Evolutionary conservation across 2,888 invertebrate species (phyloP).

Genomic region (Anorthoa munda): DNA sequence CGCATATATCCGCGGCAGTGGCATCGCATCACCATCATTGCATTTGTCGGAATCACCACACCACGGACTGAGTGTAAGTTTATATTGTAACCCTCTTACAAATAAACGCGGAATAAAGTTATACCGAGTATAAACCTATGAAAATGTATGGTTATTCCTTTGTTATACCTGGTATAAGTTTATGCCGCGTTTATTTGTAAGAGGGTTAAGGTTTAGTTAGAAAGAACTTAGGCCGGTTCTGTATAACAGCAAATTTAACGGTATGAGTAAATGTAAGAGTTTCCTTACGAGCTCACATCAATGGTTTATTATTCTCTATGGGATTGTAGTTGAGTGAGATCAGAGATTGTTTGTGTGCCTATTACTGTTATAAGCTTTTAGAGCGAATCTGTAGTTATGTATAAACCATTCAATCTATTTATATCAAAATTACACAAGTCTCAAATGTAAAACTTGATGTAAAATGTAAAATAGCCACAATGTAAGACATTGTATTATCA

Average conservation of each 20-base stretch:
- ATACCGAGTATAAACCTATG: too few relatives aligned
- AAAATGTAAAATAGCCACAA: neutral
- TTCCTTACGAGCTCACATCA: slow-evolving; percentile 21
- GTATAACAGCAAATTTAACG: slow-evolving; percentile 39
- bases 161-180: too few relatives aligned
- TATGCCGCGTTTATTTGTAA: too few relatives aligned
- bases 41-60: slow-evolving; percentile 49
- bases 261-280: slow-evolving; percentile 21
- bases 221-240: slow-evolving; percentile 44
- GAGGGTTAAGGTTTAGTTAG: slow-evolving; percentile 60
- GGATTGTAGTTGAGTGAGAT: neutral
- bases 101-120: too few relatives aligned
- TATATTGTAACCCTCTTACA: too few relatives aligned
- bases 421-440: neutral
- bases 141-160: too few relatives aligned
- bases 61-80: slow-evolving; percentile 52
- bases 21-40: slow-evolving; percentile 38
- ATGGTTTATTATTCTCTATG: slow-evolving; percentile 31
- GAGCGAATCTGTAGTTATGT: neutral
- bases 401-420: neutral
- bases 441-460: too few relatives aligned
- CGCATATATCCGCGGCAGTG: neutral
- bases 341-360: neutral
- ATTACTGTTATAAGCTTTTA: neutral
- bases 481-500: neutral